Percentiles rank a stretch among this genome's conserved stretches.
phyloP scores from a whole-genome alignment of 2,797 vertebrate genomes.

The Enteromius radiatus region DNA sequence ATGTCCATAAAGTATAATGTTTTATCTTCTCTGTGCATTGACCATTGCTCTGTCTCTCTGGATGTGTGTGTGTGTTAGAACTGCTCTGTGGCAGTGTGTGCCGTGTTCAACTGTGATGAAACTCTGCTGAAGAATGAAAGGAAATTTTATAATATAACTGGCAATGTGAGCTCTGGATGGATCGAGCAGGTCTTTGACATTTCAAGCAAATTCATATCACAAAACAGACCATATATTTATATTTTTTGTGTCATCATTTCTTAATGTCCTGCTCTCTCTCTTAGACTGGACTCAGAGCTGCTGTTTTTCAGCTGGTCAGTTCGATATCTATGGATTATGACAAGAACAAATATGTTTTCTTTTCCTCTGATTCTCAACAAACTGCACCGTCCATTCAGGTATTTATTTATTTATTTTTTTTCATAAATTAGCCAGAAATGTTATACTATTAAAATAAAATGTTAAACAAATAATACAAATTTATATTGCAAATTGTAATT shows the following conservation, averaged over 20 bases:
- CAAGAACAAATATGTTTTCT: constrained; percentile 69
- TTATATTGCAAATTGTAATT: too few species aligned
- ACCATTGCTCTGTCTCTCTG: neutral
- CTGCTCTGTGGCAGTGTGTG: neutral
- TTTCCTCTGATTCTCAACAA: constrained; percentile 63
- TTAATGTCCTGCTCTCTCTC: neutral
- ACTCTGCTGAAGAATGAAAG: constrained; percentile 59
- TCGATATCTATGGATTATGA: constrained; percentile 77
- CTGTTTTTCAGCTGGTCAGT: constrained; percentile 75
- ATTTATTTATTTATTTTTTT: neutral
- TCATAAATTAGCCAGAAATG: neutral
- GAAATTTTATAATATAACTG: constrained; percentile 70
- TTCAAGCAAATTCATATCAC: neutral
- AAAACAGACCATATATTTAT: neutral
- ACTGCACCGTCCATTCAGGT: constrained; percentile 52
- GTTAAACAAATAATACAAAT: neutral
- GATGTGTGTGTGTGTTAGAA: neutral
- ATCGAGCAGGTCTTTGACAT: constrained; percentile 73
- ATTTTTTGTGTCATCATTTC: neutral
- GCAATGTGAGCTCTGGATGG: constrained; percentile 81
- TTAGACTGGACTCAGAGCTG: constrained; percentile 75
- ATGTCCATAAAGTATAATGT: neutral
- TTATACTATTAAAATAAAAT: neutral
- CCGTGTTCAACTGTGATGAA: constrained; percentile 72
- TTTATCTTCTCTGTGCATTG: neutral